Evolutionary conservation across 2,797 vertebrate genomes (phyloP), one percentile per base, ranked within the genome.

Genomic region (Siniperca undulata): DNA sequence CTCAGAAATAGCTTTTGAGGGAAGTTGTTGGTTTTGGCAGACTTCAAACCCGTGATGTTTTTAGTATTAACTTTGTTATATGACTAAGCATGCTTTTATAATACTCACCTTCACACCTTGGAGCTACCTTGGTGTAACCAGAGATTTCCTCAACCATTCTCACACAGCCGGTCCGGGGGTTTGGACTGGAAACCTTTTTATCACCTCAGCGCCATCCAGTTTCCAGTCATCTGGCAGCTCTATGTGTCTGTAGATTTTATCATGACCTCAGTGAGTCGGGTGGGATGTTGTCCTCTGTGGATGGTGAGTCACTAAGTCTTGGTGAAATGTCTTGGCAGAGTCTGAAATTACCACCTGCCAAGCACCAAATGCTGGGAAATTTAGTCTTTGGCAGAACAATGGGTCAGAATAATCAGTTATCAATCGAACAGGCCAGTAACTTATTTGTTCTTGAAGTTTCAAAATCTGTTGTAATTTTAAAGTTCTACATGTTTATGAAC

Each of bases 241-340:
- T 74, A n/a, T 67, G 11, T 70, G 48, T 74, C 62, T 75, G 80
- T 24, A 55, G 69, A 75, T 87, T 59, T 70, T 55, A 58, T 68
- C 69, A 34, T 67, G 74, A 85, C 73, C 64, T 22, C 12, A 70
- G 68, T 67, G 64, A 82, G 62, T 86, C 77, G 70, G 68, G 36
- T 36, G 22, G 77, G 76, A 77, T 79, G 84, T 70, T 67, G 72
- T 81, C 69, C 74, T 86, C 82, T 74, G 46, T 67, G 62, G 74
- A 78, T 24, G 74, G 65, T 88, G 85, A 88, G 52, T 89, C 86
- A 76, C 71, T 58, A 36, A 40, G 8, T 74, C 58, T 55, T 2
- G 4, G 52, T 82, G 44, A 77, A 59, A 66, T 30, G 48, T 77
- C 27, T 34, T 78, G 78, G 60, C 56, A 34, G 52, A 50, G 11